Evolutionary conservation across 2,113 vertebrate species (phyloP).

Genomic region (Grammomys surdaster): DNA sequence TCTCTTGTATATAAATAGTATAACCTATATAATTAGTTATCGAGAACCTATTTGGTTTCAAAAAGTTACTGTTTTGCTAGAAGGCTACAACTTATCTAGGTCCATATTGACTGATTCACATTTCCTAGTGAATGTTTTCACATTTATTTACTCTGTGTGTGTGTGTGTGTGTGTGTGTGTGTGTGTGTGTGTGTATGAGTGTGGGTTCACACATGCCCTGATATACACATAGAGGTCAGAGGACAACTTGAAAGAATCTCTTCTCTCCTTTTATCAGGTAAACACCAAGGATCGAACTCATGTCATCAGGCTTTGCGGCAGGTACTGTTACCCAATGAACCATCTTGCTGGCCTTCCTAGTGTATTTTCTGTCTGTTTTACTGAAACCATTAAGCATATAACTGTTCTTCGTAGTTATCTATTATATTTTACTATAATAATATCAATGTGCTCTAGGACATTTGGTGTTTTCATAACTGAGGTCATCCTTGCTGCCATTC

Average conservation of each 20-base stretch:
- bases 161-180: neutral
- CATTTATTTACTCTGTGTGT: neutral
- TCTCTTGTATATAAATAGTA: neutral
- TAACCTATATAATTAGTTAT: neutral
- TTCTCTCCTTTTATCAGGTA: neutral
- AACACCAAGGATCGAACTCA: neutral
- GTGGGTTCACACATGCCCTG: neutral
- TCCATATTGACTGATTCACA: neutral
- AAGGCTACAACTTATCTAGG: neutral
- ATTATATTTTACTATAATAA: neutral
- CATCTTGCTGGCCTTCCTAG: neutral
- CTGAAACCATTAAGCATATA: neutral
- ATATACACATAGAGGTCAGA: too few species aligned
- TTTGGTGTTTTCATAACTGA: neutral
- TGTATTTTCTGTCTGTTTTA: neutral
- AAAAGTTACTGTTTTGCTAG: conserved; percentile 37
- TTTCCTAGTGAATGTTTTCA: neutral
- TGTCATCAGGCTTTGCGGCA: neutral
- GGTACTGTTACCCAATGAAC: neutral
- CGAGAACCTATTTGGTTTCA: neutral
- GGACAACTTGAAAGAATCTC: neutral
- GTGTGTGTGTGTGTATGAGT: neutral
- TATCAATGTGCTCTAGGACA: neutral
- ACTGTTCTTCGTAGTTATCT: neutral
- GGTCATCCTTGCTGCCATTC: neutral